Conservation (phyloP, 2,797 vertebrate species). For the Leuciscus waleckii region DNA sequence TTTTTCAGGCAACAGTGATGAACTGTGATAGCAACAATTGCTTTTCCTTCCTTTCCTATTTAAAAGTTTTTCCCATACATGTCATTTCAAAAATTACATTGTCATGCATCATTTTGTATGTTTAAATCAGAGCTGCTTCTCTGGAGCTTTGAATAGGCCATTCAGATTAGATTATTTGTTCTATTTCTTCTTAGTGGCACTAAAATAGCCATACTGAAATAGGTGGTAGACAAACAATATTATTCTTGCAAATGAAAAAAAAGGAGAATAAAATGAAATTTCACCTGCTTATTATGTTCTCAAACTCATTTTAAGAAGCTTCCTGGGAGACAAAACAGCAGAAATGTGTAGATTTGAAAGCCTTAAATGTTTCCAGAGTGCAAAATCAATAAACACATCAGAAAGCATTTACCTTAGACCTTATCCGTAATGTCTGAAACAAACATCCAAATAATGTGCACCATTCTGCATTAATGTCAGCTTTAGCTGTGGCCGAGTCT, state of each 20-base stretch:
- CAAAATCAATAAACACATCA: constrained; percentile 33
- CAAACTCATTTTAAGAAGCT: not conserved
- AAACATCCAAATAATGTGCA: constrained; percentile 36
- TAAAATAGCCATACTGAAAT: not conserved
- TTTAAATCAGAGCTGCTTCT: constrained; percentile 13
- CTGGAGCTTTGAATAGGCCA: not conserved
- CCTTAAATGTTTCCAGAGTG: constrained; percentile 12
- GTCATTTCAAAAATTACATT: constrained; percentile 24
- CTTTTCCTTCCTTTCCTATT: not conserved
- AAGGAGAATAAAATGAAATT: not conserved
- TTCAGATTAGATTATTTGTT: not conserved
- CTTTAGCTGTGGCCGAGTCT: constrained; percentile 6
- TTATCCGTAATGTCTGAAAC: constrained; percentile 13
- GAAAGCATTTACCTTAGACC: constrained; percentile 45
- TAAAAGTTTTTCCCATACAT: not conserved
- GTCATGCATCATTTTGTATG: constrained; percentile 1
- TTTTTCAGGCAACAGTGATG: constrained; percentile 15
- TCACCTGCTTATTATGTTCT: constrained; percentile 1
- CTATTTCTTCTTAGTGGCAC: not conserved
- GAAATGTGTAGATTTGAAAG: constrained; percentile 14
- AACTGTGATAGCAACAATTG: constrained; percentile 22
- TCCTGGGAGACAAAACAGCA: not conserved
- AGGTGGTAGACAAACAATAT: not conserved
- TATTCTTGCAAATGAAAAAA: not conserved
- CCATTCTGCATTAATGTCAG: constrained; percentile 20